Conservation (phyloP, 2,797 vertebrate genomes). For the Xyrichtys novacula region DNA sequence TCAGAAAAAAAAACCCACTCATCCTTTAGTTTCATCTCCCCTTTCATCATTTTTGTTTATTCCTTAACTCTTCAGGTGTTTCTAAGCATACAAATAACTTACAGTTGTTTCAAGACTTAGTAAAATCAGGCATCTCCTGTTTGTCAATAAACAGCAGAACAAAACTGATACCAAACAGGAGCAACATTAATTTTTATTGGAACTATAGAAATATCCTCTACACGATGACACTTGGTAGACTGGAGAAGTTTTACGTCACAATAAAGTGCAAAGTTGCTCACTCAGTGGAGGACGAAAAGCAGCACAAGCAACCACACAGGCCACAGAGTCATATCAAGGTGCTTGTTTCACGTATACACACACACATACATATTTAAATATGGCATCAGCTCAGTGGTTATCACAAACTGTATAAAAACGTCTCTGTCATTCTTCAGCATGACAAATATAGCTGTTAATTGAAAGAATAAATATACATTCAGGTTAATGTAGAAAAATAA, state of each 20-base stretch:
- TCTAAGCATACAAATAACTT: too few species aligned
- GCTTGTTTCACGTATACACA: constrained; percentile 35
- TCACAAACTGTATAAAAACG: constrained; percentile 72
- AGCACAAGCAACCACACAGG: constrained; percentile 62
- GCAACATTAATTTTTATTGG: constrained; percentile 74
- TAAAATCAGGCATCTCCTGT: too few species aligned
- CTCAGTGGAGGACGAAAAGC: constrained; percentile 56
- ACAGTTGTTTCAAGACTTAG: too few species aligned
- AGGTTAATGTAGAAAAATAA: constrained; percentile 81
- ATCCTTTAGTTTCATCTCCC: too few species aligned
- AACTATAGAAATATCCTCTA: constrained; percentile 64
- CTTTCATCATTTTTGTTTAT: too few species aligned
- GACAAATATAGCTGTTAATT: constrained; percentile 55
- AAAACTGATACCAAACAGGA: constrained; percentile 57
- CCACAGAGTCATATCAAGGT: constrained; percentile 29
- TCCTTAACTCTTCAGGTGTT: too few species aligned
- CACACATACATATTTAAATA: constrained; percentile 30
- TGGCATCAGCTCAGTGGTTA: constrained; percentile 56
- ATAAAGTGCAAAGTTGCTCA: constrained; percentile 77
- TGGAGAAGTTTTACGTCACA: constrained; percentile 64
- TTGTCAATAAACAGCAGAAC: background rate
- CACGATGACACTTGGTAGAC: constrained; percentile 56
- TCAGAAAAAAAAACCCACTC: too few species aligned
- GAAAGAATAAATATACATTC: constrained; percentile 80
- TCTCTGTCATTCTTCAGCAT: constrained; percentile 46